phyloP scores from a whole-genome alignment of 2,888 invertebrate genomes.

The Parnassius glacialis region DNA sequence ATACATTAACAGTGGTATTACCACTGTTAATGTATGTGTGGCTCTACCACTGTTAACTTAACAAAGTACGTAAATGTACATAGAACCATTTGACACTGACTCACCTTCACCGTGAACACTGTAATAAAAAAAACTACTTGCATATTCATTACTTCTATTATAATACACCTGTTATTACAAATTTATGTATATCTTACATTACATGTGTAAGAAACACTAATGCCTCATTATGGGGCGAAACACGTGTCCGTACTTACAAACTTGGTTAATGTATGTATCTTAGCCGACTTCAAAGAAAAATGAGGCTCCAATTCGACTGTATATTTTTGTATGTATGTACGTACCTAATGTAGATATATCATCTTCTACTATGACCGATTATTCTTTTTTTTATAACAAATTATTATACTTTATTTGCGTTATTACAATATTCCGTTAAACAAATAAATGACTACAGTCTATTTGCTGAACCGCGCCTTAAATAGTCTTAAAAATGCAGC shows the following conservation, averaged over 20 bases:
- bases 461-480: slow-evolving; percentile 63
- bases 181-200: not conserved
- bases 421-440: slow-evolving; percentile 73
- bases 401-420: slow-evolving; percentile 71
- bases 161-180: not conserved
- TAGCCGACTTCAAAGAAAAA: no score
- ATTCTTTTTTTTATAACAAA: slow-evolving; percentile 50
- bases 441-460: slow-evolving; percentile 70
- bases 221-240: not conserved
- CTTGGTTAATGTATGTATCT: no score
- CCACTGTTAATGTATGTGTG: no score
- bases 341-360: no score
- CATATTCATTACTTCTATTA: slow-evolving; percentile 15
- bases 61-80: slow-evolving; percentile 5
- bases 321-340: no score
- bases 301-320: no score
- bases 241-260: no score
- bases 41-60: no score
- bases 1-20: no score
- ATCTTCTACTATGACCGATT: no score
- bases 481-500: slow-evolving; percentile 66
- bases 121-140: slow-evolving; percentile 5
- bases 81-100: slow-evolving; percentile 2
- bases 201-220: not conserved
- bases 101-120: not conserved